phyloP scores from a whole-genome alignment of 2,888 invertebrate genomes.

The Macroteleia sp. region DNA sequence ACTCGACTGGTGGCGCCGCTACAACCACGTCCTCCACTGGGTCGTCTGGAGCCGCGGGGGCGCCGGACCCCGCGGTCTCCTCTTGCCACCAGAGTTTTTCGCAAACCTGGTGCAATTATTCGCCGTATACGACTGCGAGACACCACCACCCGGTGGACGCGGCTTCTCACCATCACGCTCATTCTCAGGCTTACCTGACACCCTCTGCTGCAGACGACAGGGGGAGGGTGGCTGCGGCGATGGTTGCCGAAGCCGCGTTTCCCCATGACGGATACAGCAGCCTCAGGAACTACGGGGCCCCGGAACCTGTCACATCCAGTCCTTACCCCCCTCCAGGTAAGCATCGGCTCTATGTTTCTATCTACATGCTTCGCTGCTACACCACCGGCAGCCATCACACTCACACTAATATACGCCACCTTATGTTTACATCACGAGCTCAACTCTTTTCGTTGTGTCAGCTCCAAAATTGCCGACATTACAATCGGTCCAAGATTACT shows the following conservation, averaged over 20 bases:
- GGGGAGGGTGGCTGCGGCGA: constrained; percentile 86
- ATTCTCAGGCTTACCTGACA: constrained; percentile 86
- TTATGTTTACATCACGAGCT: too few species aligned
- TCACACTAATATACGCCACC: too few species aligned
- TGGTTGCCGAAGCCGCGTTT: constrained; percentile 87
- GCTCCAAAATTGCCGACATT: too few species aligned
- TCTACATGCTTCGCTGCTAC: too few species aligned
- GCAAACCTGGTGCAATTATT: constrained; percentile 91
- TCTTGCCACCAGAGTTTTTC: constrained; percentile 88
- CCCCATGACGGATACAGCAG: constrained; percentile 90
- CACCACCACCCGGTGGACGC: constrained; percentile 85
- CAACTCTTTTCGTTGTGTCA: too few species aligned
- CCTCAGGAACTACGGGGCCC: constrained; percentile 89
- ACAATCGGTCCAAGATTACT: too few species aligned
- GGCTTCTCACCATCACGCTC: constrained; percentile 86
- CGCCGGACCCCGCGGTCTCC: constrained; percentile 85
- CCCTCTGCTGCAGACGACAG: constrained; percentile 88
- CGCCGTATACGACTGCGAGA: constrained; percentile 86
- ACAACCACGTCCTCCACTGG: constrained; percentile 85
- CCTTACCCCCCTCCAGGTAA: too few species aligned
- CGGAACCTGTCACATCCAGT: constrained; percentile 89
- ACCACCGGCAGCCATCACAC: too few species aligned
- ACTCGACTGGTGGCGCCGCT: constrained; percentile 85
- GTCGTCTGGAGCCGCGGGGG: constrained; percentile 82
- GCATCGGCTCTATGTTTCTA: constrained; percentile 77